Evolutionary conservation across 2,888 invertebrate species (phyloP), one percentile per base, ranked within the genome.

Genomic region (Papilio elwesi): DNA sequence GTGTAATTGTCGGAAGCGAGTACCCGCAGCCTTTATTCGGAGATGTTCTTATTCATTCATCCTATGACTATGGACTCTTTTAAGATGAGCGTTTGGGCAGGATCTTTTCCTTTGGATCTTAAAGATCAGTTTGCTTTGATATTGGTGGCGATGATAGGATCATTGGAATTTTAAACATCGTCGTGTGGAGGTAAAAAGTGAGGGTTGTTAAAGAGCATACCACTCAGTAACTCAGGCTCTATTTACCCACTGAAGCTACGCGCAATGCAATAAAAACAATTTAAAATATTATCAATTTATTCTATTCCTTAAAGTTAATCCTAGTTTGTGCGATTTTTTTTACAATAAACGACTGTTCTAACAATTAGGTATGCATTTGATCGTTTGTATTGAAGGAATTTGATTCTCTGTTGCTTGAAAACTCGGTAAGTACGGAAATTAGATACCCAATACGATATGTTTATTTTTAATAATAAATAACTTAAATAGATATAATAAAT

Each of bases 311-410:
- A 87, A 78, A 85, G 82, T 87, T 90, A 91, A 88, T 84, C 83
- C 88, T 92, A 92, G 82, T 83, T 85, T 85, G 90, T 91, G 92
- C 89, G 85, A 85, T 83, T 80, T 87, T 92, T 92, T 92, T 89
- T 90, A 90, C 90, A 91, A 78, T 76, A 82, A 79, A 83, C 84
- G 83, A 85, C 82, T 84, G 38, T 68, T 71, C 36, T 38, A 59
- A 70, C 36, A 64, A 55, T 70, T 64, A 70, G 62, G 51, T 66
- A 16, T 57, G 64, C 52, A 63, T 59, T 66, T 64, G n/a, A 63
- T 55, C 26, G 26, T 53, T 26, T 13, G 53, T 48, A 38, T 49
- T 65, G 36, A 51, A 38, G 51, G 26, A 65, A 65, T 16, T 49
- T 65, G 36, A 65, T 49, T 65, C 16, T 51, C 15, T 11, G n/a